A percentile compares a stretch with the other conserved stretches of the same genome.
phyloP scores from a whole-genome alignment of 2,113 vertebrate genomes.

The Oncorhynchus gorbuscha region DNA sequence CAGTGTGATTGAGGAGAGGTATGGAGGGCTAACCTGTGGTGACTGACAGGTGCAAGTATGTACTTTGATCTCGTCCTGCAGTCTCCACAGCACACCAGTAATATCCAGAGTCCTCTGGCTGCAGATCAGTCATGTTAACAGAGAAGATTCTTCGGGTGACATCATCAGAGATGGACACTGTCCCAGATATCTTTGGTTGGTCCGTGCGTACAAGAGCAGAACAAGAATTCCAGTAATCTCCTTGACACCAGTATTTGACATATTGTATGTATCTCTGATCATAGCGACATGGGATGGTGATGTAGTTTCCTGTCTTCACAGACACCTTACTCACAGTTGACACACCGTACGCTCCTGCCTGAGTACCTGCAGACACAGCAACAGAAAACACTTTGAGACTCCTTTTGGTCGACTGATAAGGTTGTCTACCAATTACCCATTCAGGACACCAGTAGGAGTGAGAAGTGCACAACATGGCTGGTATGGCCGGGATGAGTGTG shows the following conservation, averaged over 20 bases:
- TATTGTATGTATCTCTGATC: background rate
- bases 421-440: no score
- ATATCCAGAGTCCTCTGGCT: background rate
- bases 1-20: background rate
- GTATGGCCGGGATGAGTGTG: no score
- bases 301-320: constrained; percentile 2
- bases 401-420: no score
- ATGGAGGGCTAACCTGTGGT: background rate
- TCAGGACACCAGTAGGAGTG: no score
- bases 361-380: background rate
- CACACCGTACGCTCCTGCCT: no score
- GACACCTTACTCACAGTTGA: background rate
- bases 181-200: background rate
- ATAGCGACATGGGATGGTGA: constrained; percentile 14
- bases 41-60: background rate
- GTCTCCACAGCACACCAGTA: constrained; percentile 23
- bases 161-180: constrained; percentile 7
- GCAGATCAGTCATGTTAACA: constrained; percentile 5
- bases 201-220: background rate
- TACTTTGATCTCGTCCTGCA: background rate
- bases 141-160: background rate
- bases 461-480: no score
- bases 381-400: background rate
- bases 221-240: background rate
- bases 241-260: constrained; percentile 13